Evolutionary conservation across 35 echinoderm and acorn worm genomes (phyloP), one percentile per base, ranked within the genome.

Genomic region (Stichopus chloronotus): DNA sequence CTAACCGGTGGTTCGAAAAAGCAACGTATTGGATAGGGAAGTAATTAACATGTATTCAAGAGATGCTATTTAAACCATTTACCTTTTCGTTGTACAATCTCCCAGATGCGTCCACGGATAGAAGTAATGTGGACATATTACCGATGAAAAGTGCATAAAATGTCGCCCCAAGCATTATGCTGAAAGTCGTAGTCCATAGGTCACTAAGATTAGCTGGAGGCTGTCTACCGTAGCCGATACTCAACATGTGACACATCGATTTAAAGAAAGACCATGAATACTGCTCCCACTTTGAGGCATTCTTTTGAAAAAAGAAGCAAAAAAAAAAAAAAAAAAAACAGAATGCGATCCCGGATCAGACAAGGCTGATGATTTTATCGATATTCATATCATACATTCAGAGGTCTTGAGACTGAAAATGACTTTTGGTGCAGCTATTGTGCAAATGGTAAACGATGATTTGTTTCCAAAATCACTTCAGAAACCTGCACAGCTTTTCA

Each of bases 241-340:
- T 95, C 54, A 99, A 78, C 95, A 96, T 99, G 58, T 99, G 95
- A 78, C 95, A 96, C 25, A 99, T 96, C 1, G 97, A 92, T 78
- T 95, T 99, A 60, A 99, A 99, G 95, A 99, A 99, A 6, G 95
- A 96, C 97, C 97, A 99, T 17, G 97, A 99, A 52, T 99, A 99
- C 83, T 99, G 97, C 14, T 96, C 92, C 91, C 95, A 92, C 56
- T 96, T 99, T 22, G 81, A 63, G 24, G 95, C 97, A 87, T 99
- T 78, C 97, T 99, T 43, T 43, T 43, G 0, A 43, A 55, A 4
- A 57, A 54, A 25, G 23, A 79, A 58, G 52, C 78, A 30, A 24
- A 80, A 19, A 65, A 65, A 65, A 11, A 65, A 65, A 43, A 43
- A 43, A 43, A 43, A 43, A 72, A 72, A 13, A 72, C 22, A 16